These are phyloP conservation scores for Hylaea fasciaria DNA, from an alignment of 2,888 invertebrate species.

Conservation along the genomic window DNA sequence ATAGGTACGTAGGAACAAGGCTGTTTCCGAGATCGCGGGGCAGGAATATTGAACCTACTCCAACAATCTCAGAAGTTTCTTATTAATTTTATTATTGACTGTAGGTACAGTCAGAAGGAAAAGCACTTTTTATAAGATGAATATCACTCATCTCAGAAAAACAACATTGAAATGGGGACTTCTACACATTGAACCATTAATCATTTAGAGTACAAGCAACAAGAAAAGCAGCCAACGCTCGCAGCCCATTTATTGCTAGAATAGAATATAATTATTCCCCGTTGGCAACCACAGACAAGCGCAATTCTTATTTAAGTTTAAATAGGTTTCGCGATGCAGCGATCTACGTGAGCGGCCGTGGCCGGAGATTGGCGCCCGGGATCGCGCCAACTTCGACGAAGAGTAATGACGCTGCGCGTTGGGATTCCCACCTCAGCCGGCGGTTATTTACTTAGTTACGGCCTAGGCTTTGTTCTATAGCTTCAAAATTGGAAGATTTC, in stretches of 20 bases:
- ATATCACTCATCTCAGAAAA: not conserved
- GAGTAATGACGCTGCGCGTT: conserved; percentile 61
- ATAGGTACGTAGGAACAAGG: conserved; percentile 12
- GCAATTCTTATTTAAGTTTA: conserved; percentile 66
- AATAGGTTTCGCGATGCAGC: conserved; percentile 61
- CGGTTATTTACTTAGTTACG: conserved; percentile 11
- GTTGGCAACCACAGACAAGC: conserved; percentile 36
- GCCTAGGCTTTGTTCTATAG: conserved; percentile 13
- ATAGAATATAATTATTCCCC: conserved; percentile 27
- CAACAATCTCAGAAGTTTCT: not conserved
- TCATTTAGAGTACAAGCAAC: conserved; percentile 17
- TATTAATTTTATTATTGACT: too few species aligned
- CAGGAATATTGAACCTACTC: not conserved
- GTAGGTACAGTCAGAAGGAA: not conserved
- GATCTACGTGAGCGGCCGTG: conserved; percentile 50
- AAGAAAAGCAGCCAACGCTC: conserved; percentile 4
- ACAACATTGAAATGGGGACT: not conserved
- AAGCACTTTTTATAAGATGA: not conserved
- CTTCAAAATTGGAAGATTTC: not conserved
- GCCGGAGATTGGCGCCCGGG: conserved; percentile 63
- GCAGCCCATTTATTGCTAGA: conserved; percentile 8
- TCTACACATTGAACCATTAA: not conserved
- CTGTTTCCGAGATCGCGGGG: not conserved
- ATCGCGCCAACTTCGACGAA: conserved; percentile 65
- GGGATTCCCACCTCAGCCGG: conserved; percentile 46